Conservation (phyloP, 2,113 vertebrate species). For the Xyliphius kryptos region DNA sequence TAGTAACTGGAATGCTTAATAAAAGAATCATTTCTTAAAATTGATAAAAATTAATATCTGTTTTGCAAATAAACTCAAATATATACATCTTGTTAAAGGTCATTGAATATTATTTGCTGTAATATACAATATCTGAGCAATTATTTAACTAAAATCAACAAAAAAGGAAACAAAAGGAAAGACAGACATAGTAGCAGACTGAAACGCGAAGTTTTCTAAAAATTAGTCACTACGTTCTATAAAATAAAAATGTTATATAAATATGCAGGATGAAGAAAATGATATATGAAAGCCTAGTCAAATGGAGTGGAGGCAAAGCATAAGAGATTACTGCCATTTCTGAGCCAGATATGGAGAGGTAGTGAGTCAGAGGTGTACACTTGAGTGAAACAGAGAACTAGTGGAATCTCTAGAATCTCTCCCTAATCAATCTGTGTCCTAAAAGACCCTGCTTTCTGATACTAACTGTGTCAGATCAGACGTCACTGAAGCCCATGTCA, state of each 20-base stretch:
- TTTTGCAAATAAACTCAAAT: too few relatives aligned
- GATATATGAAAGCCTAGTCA: neutral
- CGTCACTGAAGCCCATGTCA: slow-evolving; percentile 2
- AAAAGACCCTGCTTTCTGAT: neutral
- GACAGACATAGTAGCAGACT: too few relatives aligned
- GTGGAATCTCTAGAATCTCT: slow-evolving; percentile 13
- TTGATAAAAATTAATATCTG: too few relatives aligned
- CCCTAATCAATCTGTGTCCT: slow-evolving; percentile 14
- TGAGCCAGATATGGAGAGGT: slow-evolving; percentile 46
- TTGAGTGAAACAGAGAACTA: slow-evolving; percentile 19
- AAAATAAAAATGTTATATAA: neutral
- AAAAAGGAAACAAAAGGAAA: too few relatives aligned
- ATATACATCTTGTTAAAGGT: too few relatives aligned
- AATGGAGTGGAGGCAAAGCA: slow-evolving; percentile 5
- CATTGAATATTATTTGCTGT: too few relatives aligned
- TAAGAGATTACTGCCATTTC: slow-evolving; percentile 53
- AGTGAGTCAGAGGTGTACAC: slow-evolving; percentile 1
- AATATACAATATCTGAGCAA: too few relatives aligned
- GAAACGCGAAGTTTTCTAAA: slow-evolving; percentile 11
- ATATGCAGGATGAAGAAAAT: slow-evolving; percentile 4
- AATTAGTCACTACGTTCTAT: neutral
- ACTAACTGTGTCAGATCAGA: slow-evolving; percentile 19
- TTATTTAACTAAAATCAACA: too few relatives aligned
- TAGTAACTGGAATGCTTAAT: too few relatives aligned
- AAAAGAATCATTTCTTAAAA: too few relatives aligned